Conservation (phyloP, 2,113 vertebrate genomes). For the Ceuthmochares aereus region DNA sequence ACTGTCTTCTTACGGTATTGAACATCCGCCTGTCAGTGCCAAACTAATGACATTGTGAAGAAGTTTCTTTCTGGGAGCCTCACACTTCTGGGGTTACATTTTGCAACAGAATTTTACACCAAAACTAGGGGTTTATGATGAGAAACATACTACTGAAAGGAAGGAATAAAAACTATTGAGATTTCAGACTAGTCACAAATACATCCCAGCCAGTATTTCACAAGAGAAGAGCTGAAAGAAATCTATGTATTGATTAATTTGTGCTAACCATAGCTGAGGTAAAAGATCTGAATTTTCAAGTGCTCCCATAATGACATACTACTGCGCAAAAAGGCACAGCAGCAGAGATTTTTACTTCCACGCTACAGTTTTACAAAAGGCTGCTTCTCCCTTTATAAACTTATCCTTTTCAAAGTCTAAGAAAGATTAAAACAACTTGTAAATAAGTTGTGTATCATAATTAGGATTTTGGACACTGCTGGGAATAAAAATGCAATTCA, state of each 20-base stretch:
- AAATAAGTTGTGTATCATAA: accelerated
- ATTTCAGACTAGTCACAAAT: not conserved
- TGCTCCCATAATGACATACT: not conserved
- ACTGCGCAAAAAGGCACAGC: not conserved
- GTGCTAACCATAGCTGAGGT: not conserved
- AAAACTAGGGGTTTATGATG: not conserved
- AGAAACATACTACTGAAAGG: not conserved
- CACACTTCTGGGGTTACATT: not conserved
- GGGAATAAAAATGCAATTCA: not conserved
- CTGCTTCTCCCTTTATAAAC: not conserved
- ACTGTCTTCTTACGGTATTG: not conserved
- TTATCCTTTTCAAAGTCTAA: not conserved
- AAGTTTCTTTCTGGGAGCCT: not conserved
- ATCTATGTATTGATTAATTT: not conserved
- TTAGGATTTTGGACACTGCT: not conserved
- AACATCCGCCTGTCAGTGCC: not conserved
- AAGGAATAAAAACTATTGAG: not conserved
- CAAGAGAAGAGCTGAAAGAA: not conserved
- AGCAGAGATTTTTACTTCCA: not conserved
- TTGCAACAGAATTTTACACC: not conserved
- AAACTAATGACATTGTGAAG: not conserved
- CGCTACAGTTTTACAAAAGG: not conserved
- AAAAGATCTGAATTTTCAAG: not conserved
- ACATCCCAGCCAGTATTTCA: not conserved
- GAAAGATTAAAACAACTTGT: not conserved